Percentiles rank a stretch among this genome's conserved stretches.
phyloP scores from a whole-genome alignment of 2,888 invertebrate species.

The Xestia xanthographa region DNA sequence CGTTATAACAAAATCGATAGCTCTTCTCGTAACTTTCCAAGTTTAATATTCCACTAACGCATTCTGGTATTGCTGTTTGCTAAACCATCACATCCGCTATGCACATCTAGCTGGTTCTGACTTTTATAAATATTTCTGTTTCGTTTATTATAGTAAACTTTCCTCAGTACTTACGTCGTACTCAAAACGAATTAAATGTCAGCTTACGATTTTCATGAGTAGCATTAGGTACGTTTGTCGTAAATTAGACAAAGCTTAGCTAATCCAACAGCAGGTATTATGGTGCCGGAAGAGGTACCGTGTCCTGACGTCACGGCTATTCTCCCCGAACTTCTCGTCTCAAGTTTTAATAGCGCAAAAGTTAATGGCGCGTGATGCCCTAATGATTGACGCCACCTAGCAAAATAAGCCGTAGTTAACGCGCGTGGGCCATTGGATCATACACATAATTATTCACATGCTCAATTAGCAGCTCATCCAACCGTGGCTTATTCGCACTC shows the following conservation, averaged over 20 bases:
- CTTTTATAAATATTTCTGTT: slow-evolving; percentile 33
- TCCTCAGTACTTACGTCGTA: neutral
- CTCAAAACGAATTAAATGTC: slow-evolving; percentile 17
- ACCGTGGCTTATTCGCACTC: slow-evolving; percentile 46
- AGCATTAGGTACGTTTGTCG: slow-evolving; percentile 7
- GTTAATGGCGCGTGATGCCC: slow-evolving; percentile 51
- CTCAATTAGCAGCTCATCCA: slow-evolving; percentile 53
- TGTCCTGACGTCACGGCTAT: slow-evolving; percentile 46
- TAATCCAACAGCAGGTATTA: slow-evolving; percentile 11
- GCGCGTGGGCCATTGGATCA: slow-evolving; percentile 48
- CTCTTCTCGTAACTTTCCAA: neutral
- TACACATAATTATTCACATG: slow-evolving; percentile 59
- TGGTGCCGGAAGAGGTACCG: slow-evolving; percentile 1
- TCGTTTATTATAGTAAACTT: slow-evolving; percentile 19
- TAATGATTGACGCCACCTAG: slow-evolving; percentile 59
- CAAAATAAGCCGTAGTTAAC: slow-evolving; percentile 51
- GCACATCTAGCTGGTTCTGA: slow-evolving; percentile 33
- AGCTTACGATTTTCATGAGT: neutral
- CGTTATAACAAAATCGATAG: neutral
- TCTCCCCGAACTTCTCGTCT: slow-evolving; percentile 14
- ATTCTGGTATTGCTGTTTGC: slow-evolving; percentile 47
- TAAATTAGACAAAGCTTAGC: slow-evolving; percentile 27
- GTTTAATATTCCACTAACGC: slow-evolving; percentile 12
- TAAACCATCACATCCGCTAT: slow-evolving; percentile 25
- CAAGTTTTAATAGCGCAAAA: slow-evolving; percentile 43